Evolutionary conservation across 2,797 vertebrate species (phyloP).

Genomic region (Rousettus madagascariensis): DNA sequence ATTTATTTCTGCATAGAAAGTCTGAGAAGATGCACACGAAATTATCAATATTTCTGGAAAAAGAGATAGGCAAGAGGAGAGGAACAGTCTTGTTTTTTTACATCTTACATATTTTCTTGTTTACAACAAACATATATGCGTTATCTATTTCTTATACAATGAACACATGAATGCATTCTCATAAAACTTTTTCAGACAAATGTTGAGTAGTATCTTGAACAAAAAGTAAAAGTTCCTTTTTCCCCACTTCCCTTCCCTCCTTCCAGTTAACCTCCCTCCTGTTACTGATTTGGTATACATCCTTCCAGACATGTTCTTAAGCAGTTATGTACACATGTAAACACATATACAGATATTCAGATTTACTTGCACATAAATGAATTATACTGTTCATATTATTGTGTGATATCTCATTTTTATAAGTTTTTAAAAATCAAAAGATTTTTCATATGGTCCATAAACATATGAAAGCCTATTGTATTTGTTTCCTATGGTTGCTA

Average conservation of each 20-base stretch:
- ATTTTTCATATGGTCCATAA: background rate
- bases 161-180: background rate
- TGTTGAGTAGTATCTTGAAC: background rate
- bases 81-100: background rate
- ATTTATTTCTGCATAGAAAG: background rate
- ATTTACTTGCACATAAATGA: conserved; percentile 5
- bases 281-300: background rate
- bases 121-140: background rate
- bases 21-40: background rate
- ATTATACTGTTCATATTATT: background rate
- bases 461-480: background rate
- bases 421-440: conserved; percentile 17
- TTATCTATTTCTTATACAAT: background rate
- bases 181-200: background rate
- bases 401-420: background rate
- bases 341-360: background rate
- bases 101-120: background rate
- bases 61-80: background rate
- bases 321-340: background rate
- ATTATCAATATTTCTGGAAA: conserved; percentile 4
- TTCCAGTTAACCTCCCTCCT: background rate
- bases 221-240: background rate
- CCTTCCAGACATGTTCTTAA: background rate
- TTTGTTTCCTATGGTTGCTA: background rate
- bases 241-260: background rate